Percentiles rank a stretch among this genome's conserved stretches.
Conservation (phyloP, 1,140 invertebrate species). For the Zaprionus inermis region DNA sequence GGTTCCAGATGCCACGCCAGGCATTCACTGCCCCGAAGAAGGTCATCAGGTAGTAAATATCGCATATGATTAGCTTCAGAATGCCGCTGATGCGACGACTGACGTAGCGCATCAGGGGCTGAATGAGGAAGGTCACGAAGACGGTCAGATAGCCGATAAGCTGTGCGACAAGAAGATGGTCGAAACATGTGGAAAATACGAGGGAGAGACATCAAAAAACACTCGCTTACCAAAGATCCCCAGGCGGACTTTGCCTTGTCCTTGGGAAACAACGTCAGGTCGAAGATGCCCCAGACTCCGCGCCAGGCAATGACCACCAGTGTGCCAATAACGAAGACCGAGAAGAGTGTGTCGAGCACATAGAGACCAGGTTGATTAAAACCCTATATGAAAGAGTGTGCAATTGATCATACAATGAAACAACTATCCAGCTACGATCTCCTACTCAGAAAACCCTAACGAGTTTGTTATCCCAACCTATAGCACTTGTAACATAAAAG, state of each 20-base stretch:
- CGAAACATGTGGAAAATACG: not conserved
- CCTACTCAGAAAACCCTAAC: not conserved
- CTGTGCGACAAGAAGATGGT: conserved; percentile 85
- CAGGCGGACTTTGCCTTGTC: conserved; percentile 87
- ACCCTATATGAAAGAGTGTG: conserved; percentile 85
- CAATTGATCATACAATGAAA: not conserved
- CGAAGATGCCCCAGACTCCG: conserved; percentile 92
- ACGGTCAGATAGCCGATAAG: conserved; percentile 90
- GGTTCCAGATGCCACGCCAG: conserved; percentile 93
- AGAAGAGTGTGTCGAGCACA: conserved; percentile 93
- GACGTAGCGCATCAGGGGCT: conserved; percentile 88
- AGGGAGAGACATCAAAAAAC: not conserved
- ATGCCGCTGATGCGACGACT: conserved; percentile 88
- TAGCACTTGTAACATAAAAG: no score
- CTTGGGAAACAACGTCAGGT: conserved; percentile 90
- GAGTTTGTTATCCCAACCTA: not conserved
- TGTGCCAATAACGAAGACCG: conserved; percentile 92
- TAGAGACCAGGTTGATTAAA: conserved; percentile 89
- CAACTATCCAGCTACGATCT: not conserved
- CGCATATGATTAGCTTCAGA: conserved; percentile 88
- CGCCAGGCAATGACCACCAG: conserved; percentile 95
- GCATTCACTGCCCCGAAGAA: conserved; percentile 93
- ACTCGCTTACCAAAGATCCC: conserved; percentile 90
- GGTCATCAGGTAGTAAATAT: conserved; percentile 90
- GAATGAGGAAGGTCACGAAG: conserved; percentile 89